A percentile compares a stretch with the other conserved stretches of the same genome.
These are phyloP conservation scores for Alethe diademata DNA, from an alignment of 2,113 vertebrate species.

Conservation along the genomic window DNA sequence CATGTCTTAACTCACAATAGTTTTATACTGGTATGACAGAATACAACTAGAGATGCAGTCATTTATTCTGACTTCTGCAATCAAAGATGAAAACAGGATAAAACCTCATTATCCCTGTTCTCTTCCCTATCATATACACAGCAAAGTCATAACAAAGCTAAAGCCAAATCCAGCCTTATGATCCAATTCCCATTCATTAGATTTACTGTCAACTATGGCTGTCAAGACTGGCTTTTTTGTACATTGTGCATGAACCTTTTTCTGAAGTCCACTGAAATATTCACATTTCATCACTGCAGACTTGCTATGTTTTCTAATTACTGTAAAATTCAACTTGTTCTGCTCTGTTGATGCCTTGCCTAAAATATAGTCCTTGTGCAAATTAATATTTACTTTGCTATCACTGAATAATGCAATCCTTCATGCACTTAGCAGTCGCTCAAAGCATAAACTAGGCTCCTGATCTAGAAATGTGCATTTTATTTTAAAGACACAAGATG, in stretches of 20 bases:
- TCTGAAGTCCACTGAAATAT: conserved; percentile 10
- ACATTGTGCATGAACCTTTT: not conserved
- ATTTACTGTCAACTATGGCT: not conserved
- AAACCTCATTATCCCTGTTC: not conserved
- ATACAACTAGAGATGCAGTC: not conserved
- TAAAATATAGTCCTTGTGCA: conserved; percentile 3
- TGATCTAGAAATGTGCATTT: not conserved
- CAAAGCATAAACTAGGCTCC: not conserved
- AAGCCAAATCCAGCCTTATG: not conserved
- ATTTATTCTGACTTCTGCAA: not conserved
- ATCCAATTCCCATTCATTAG: conserved; percentile 2
- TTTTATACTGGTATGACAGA: not conserved
- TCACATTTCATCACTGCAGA: conserved; percentile 6
- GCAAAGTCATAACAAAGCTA: not conserved
- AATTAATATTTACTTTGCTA: conserved; percentile 41
- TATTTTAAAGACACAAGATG: not conserved
- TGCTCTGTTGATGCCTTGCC: conserved; percentile 15
- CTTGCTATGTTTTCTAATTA: conserved; percentile 46
- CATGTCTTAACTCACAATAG: not conserved
- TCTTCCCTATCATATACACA: not conserved
- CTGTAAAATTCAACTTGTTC: conserved; percentile 4
- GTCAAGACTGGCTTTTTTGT: not conserved
- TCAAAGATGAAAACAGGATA: not conserved
- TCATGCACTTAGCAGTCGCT: not conserved
- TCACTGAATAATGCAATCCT: conserved; percentile 41